Evolutionary conservation across 1,140 invertebrate species (phyloP), one percentile per base, ranked within the genome.

Genomic region (Himalopsyche phryganea): DNA sequence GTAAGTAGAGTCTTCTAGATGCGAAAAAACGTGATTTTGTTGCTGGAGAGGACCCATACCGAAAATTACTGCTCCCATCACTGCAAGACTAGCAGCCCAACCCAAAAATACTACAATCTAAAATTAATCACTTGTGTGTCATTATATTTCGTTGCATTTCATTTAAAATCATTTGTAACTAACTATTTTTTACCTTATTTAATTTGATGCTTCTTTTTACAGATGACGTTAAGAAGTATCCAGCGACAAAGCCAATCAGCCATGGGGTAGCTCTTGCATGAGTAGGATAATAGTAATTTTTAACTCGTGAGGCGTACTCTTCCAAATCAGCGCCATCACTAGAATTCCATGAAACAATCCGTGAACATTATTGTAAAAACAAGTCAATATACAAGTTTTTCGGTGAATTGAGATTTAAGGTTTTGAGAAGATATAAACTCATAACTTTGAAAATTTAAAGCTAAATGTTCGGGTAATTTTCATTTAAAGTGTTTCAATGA

Each of bases 231-330:
- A 76, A 19, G n/a, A 80, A 60, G 59, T 82, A 84, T 11, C 82
- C 82, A n/a, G 77, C 65, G 17, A 80, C 66, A 48, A 83, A 75
- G n/a, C 83, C 82, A 10, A 82, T 69, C n/a, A 85, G 62, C 68
- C 81, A 85, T 0, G 83, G 79, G 3, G 75, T 71, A 23, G 77
- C n/a, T n/a, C n/a, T n/a, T n/a, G n/a, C n/a, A n/a, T n/a, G n/a
- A n/a, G n/a, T n/a, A n/a, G n/a, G n/a, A n/a, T n/a, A n/a, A n/a
- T n/a, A n/a, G n/a, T n/a, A n/a, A n/a, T n/a, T n/a, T n/a, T n/a
- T n/a, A n/a, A n/a, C 75, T 65, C 80, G 67, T 0, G 70, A 74
- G 61, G 80, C 75, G 10, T 66, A 60, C n/a, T n/a, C n/a, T n/a
- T n/a, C n/a, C n/a, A n/a, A n/a, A n/a, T n/a, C n/a, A n/a, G n/a